Evolutionary conservation across 1,140 invertebrate genomes (phyloP).

Genomic region (Pogonomyrmex californicus): DNA sequence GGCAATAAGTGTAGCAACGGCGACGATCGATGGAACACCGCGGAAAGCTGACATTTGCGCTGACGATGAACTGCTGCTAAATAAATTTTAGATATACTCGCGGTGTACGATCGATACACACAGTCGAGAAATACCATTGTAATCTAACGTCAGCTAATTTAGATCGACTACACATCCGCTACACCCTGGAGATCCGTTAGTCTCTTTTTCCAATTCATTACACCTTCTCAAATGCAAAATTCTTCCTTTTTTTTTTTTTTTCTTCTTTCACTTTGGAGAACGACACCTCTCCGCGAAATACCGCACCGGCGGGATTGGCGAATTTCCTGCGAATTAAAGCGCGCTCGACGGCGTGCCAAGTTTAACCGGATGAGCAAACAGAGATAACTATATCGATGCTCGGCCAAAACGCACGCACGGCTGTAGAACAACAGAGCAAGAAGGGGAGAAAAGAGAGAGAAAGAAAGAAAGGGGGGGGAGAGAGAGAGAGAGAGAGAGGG

Average conservation of each 20-base stretch:
- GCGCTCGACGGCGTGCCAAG: slow-evolving; percentile 38
- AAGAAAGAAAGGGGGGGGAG: too few relatives aligned
- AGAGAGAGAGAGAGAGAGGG: too few relatives aligned
- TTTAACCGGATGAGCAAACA: slow-evolving; percentile 60
- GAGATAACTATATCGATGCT: slow-evolving; percentile 58
- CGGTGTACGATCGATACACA: too few relatives aligned
- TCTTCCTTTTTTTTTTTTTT: neutral
- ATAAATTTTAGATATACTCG: neutral
- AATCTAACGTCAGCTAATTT: neutral
- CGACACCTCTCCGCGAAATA: neutral
- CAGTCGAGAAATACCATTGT: neutral
- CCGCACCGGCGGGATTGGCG: slow-evolving; percentile 20
- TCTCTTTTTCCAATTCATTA: slow-evolving; percentile 4
- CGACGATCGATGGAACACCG: slow-evolving; percentile 4
- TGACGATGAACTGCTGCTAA: neutral
- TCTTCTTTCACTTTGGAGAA: slow-evolving; percentile 13
- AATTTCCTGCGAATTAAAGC: slow-evolving; percentile 59
- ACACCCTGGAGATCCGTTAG: neutral
- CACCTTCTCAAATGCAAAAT: neutral
- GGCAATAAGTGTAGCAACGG: neutral
- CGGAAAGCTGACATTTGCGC: neutral
- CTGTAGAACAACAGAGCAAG: neutral
- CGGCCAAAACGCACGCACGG: neutral
- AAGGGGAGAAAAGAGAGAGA: neutral
- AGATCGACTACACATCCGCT: neutral